Conservation (phyloP, 2,888 invertebrate genomes). For the Idaea dimidiata region DNA sequence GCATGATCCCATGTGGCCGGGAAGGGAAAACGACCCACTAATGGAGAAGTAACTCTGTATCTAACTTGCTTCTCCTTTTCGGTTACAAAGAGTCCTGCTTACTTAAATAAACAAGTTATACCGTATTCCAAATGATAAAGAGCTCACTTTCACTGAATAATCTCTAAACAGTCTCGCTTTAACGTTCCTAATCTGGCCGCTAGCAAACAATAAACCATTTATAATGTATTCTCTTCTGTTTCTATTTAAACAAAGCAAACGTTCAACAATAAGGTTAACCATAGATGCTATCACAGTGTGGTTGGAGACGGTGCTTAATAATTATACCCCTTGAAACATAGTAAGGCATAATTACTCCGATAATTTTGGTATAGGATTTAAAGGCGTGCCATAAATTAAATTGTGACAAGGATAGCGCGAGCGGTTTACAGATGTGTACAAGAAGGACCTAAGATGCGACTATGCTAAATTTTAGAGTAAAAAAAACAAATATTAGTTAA, state of each 20-base stretch:
- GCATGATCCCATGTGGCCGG: conserved; percentile 15
- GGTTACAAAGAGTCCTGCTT: background rate
- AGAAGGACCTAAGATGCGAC: too few relatives aligned
- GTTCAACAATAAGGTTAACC: conserved; percentile 19
- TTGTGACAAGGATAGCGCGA: too few relatives aligned
- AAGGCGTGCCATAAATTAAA: too few relatives aligned
- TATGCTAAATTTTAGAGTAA: too few relatives aligned
- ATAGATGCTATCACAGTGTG: conserved; percentile 33
- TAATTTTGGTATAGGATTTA: background rate
- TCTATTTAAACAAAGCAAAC: background rate
- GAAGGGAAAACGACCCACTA: background rate
- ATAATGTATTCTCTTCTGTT: conserved; percentile 11
- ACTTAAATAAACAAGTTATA: background rate
- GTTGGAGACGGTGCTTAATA: conserved; percentile 41
- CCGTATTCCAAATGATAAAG: background rate
- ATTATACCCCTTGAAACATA: conserved; percentile 43
- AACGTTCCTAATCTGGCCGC: background rate
- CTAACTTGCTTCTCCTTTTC: background rate
- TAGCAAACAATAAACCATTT: conserved; percentile 1
- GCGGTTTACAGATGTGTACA: too few relatives aligned
- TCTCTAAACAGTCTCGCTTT: background rate
- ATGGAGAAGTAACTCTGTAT: background rate
- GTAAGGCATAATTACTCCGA: conserved; percentile 33
- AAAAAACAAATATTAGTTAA: too few relatives aligned
- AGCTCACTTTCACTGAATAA: background rate